phyloP scores from a whole-genome alignment of 2,113 vertebrate genomes.

The Physeter macrocephalus region DNA sequence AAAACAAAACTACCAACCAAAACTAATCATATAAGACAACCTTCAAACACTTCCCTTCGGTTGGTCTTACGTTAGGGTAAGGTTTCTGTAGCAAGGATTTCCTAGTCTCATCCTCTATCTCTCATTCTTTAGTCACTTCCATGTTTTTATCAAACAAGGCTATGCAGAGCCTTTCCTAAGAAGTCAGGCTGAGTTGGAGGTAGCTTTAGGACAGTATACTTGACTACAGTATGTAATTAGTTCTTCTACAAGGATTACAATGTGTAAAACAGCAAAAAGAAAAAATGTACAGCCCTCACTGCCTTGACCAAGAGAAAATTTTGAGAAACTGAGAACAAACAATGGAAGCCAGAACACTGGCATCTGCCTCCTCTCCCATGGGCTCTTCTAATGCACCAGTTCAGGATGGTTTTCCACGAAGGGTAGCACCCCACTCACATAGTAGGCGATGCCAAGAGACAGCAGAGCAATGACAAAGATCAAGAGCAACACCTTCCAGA shows the following conservation, averaged over 20 bases:
- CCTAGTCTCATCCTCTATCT: background rate
- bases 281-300: conserved; percentile 70
- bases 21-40: background rate
- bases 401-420: conserved; percentile 96
- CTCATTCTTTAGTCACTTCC: conserved; percentile 42
- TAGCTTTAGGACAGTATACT: conserved; percentile 63
- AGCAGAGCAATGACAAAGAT: conserved; percentile 95
- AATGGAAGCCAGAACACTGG: background rate
- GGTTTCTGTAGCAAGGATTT: conserved; percentile 21
- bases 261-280: conserved; percentile 41
- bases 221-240: conserved; percentile 46
- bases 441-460: conserved; percentile 97
- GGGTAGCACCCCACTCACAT: conserved; percentile 95
- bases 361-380: background rate
- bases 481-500: conserved; percentile 95
- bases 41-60: background rate
- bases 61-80: background rate
- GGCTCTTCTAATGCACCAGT: conserved; percentile 87
- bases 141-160: conserved; percentile 45
- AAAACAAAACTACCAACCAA: background rate
- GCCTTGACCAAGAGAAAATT: conserved; percentile 55
- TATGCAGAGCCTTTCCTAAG: conserved; percentile 18
- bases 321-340: conserved; percentile 37
- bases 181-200: conserved; percentile 63
- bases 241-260: conserved; percentile 57